These are phyloP conservation scores for Notolabrus celidotus DNA, from an alignment of 2,797 vertebrate species.

Conservation along the genomic window DNA sequence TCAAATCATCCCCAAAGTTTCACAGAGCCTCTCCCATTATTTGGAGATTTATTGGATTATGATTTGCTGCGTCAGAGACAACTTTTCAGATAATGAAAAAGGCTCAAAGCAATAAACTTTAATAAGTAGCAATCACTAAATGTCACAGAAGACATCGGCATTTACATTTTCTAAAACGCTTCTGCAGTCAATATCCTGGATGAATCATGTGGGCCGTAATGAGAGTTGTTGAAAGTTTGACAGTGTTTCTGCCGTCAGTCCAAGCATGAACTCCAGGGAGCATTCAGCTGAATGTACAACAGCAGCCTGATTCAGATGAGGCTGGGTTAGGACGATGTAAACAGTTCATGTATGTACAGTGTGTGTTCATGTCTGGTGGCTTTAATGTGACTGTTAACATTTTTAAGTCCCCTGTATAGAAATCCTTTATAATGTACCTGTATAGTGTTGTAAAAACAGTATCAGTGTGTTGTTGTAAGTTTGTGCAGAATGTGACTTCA, in stretches of 20 bases:
- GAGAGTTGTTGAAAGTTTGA: background rate
- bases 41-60: background rate
- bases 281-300: background rate
- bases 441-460: slow-evolving; percentile 35
- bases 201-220: background rate
- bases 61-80: background rate
- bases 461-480: slow-evolving; percentile 27
- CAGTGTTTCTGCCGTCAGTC: background rate
- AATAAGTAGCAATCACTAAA: background rate
- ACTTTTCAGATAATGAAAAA: background rate
- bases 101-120: background rate
- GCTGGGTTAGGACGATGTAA: too few relatives aligned
- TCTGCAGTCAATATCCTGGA: background rate
- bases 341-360: too few relatives aligned
- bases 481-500: slow-evolving; percentile 41
- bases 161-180: background rate
- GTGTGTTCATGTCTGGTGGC: slow-evolving; percentile 6
- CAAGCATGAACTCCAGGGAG: background rate
- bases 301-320: too few relatives aligned
- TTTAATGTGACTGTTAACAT: slow-evolving; percentile 30
- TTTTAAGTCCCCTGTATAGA: slow-evolving; percentile 4
- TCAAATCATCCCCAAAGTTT: background rate
- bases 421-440: background rate
- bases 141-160: background rate
- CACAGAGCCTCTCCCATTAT: background rate